Evolutionary conservation across 1,140 invertebrate genomes (phyloP), one percentile per base, ranked within the genome.

Genomic region (Procambarus virginalis): DNA sequence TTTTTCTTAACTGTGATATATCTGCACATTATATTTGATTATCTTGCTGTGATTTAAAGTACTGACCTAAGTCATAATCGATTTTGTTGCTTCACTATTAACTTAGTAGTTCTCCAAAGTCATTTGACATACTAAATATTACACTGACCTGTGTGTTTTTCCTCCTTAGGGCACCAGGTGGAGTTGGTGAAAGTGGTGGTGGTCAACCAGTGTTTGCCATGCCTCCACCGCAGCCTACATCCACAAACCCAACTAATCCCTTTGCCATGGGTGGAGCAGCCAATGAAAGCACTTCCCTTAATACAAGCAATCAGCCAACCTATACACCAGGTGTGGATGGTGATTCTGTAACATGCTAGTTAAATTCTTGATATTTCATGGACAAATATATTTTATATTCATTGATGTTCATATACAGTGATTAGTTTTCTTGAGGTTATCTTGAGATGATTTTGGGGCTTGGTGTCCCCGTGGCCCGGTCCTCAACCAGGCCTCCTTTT

Each of bases 261-360:
- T 80, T 80, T 22, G 78, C 78, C 10, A 34, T 58, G 49, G 49
- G 46, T 34, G 86, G 76, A 46, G 68, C 60, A 58, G 92, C 93
- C 82, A 94, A 93, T 64, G 94, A 95, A 91, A 94, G 93, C 80
- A 95, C 94, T 64, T 94, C 92, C 88, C 92, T 95, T 76, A 95
- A 94, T 79, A 91, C 92, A 17, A 82, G 89, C 45, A 92, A 93
- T 22, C 93, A 93, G 86, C 86, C 93, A 34, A 93, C 92, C n/a
- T 93, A 93, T 86, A 93, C 93, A 84, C 93, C 93, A 92, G 93
- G 93, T 93, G 70, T 51, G 64, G 10, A 60, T n/a, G 0, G 4
- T n/a, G 45, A 64, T 12, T 14, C 60, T 64, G 4, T 20, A 64
- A 20, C n/a, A 64, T 14, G 60, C 20, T 64, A 64, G 60, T 20